Evolutionary conservation across 2,113 vertebrate genomes (phyloP), one percentile per base, ranked within the genome.

Genomic region (Ceratotherium simum): DNA sequence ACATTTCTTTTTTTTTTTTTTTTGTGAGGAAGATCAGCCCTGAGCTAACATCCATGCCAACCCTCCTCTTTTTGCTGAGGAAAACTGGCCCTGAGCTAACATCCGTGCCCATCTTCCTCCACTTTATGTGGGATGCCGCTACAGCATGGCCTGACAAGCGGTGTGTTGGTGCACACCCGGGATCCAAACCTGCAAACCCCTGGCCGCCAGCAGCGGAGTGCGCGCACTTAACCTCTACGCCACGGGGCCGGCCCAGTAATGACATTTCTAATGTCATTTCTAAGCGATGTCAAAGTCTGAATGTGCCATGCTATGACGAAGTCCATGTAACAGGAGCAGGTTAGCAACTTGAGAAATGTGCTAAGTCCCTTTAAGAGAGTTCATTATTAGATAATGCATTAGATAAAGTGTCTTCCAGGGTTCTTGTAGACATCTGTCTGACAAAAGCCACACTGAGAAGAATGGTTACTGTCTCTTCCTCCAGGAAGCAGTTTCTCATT

Each of bases 401-500:
- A 21, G 75, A 18, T 6, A 23, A 48, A 79, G 42, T 70, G 48
- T 83, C 84, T 88, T 48, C 42, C 70, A 18, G 29, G 27, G 69
- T 60, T 73, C 23, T 13, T 70, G 88, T 51, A 92, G 67, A 82
- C 20, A 48, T 91, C 60, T 87, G 39, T 87, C 86, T 87, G 51
- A 90, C 67, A 39, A 25, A 91, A 91, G 51, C 51, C 13, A 21
- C 69, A 60, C 46, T n/a, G 46, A 17, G 33, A 62, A 64, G 27
- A 88, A n/a, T 39, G 33, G 48, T 79, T 90, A 46, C 93, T 78
- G 39, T 46, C 85, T 58, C 60, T 97, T 70, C 31, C 54, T 80
- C 11, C 70, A 95, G 69, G 89, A 97, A 92, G 69, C 51, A 29
- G 54, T 84, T 97, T 89, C 64, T 93, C 5, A 17, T 86, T 85